Percentiles rank a stretch among this genome's conserved stretches.
Evolutionary conservation across 2,113 vertebrate species (phyloP).

Genomic region (Sapajus apella): DNA sequence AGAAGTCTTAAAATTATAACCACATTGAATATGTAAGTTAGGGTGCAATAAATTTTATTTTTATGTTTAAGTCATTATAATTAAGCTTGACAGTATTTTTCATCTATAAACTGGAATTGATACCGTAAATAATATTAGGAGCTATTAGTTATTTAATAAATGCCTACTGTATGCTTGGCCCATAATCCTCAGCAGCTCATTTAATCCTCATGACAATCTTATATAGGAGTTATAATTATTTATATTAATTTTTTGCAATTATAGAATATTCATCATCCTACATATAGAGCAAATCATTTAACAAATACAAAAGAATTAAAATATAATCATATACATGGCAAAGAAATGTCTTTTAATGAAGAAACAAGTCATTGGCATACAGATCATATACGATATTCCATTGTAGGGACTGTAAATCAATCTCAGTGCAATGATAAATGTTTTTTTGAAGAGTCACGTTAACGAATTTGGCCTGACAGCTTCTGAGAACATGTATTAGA

Average conservation of each 20-base stretch:
- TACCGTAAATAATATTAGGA: background rate
- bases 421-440: background rate
- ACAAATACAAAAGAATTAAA: background rate
- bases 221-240: background rate
- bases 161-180: background rate
- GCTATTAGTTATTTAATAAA: background rate
- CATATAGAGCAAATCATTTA: background rate
- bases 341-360: background rate
- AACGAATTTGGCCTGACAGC: background rate
- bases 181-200: background rate
- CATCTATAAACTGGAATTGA: background rate
- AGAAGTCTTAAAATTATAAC: constrained; percentile 7
- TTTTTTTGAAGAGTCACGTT: background rate
- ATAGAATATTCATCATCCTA: background rate
- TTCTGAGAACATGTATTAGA: background rate
- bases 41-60: background rate
- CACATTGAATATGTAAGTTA: background rate
- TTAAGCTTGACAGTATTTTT: constrained; percentile 30
- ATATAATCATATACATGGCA: background rate
- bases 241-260: constrained; percentile 2
- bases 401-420: background rate
- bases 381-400: background rate
- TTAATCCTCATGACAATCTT: background rate
- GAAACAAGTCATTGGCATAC: background rate
- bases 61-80: background rate